phyloP scores from a whole-genome alignment of 2,888 invertebrate genomes.

The Plagodis pulveraria region DNA sequence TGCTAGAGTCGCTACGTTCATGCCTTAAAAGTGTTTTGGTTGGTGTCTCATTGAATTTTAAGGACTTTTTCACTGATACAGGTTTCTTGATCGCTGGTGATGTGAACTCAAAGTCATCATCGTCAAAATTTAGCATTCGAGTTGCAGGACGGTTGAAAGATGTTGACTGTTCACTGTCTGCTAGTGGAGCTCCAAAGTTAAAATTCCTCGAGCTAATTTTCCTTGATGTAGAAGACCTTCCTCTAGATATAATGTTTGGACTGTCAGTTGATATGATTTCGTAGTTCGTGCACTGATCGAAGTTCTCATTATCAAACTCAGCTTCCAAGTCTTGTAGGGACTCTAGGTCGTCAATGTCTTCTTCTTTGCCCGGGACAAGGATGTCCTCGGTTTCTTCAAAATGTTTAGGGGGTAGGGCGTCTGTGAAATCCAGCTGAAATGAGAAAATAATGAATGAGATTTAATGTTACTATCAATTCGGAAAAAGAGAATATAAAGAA shows the following conservation, averaged over 20 bases:
- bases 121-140: conserved; percentile 74
- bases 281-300: conserved; percentile 76
- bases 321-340: conserved; percentile 75
- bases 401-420: conserved; percentile 54
- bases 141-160: conserved; percentile 73
- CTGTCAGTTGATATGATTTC: conserved; percentile 81
- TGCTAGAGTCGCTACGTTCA: conserved; percentile 66
- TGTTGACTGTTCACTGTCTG: conserved; percentile 70
- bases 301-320: conserved; percentile 73
- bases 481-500: no score
- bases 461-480: no score
- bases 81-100: conserved; percentile 63
- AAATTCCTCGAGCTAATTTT: conserved; percentile 69
- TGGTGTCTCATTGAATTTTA: conserved; percentile 71
- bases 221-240: conserved; percentile 54
- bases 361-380: conserved; percentile 43
- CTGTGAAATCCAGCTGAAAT: conserved; percentile 72
- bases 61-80: conserved; percentile 67
- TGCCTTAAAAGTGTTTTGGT: conserved; percentile 54
- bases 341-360: conserved; percentile 63
- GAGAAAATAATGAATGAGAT: background rate
- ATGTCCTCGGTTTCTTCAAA: conserved; percentile 45
- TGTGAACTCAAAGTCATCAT: conserved; percentile 72
- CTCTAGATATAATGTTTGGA: conserved; percentile 75
- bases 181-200: conserved; percentile 74